A percentile compares a stretch with the other conserved stretches of the same genome.
Evolutionary conservation across 37 sponge, comb jelly and placozoan species (phyloP).

Genomic region (Beroe ovata): DNA sequence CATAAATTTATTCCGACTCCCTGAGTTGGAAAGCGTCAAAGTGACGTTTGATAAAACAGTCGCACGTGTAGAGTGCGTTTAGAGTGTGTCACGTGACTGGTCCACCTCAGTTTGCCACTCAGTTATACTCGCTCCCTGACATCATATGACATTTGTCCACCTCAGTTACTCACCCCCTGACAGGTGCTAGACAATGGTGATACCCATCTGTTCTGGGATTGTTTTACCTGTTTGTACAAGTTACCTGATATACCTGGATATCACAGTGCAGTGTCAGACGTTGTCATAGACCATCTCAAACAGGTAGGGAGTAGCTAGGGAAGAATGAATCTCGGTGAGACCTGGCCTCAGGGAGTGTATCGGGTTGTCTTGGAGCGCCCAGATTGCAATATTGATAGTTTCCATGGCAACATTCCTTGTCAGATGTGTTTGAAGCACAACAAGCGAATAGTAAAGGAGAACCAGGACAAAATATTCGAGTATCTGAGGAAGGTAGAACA

Average conservation of each 20-base stretch:
- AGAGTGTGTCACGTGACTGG: too few species aligned
- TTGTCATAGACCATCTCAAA: slow-evolving; percentile 22
- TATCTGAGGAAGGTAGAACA: slow-evolving; percentile 9
- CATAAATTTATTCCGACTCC: too few species aligned
- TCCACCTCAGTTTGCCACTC: too few species aligned
- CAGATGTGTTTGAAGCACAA: slow-evolving; percentile 8
- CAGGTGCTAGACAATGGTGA: neutral
- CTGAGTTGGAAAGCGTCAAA: too few species aligned
- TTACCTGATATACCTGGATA: slow-evolving; percentile 23
- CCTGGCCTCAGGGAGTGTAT: too few species aligned
- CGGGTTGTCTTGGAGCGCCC: too few species aligned
- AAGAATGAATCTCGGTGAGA: too few species aligned
- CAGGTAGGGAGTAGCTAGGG: too few species aligned
- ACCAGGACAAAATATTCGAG: slow-evolving; percentile 2
- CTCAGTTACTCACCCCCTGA: neutral
- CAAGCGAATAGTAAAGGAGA: slow-evolving; percentile 9
- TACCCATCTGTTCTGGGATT: slow-evolving; percentile 21
- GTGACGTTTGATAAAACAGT: too few species aligned
- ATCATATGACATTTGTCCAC: neutral
- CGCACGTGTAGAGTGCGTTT: too few species aligned
- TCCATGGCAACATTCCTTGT: neutral
- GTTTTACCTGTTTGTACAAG: slow-evolving; percentile 20
- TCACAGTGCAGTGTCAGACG: neutral
- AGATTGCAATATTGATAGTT: too few species aligned
- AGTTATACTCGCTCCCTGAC: too few species aligned